A percentile compares a stretch with the other conserved stretches of the same genome.
Conservation (phyloP, 2,888 invertebrate genomes). For the Tryphoninae sp. region DNA sequence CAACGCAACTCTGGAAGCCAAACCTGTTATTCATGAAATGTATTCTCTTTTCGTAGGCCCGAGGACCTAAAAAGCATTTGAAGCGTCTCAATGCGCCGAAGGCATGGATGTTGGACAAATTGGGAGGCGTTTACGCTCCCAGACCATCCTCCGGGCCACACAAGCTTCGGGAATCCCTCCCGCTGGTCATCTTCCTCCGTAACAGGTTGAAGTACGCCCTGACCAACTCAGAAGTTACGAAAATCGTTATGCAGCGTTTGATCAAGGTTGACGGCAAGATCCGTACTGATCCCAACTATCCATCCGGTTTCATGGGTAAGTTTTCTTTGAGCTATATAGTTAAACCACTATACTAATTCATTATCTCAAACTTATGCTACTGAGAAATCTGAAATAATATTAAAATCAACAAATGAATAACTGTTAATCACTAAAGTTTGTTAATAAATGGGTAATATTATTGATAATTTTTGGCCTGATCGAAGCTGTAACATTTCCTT, state of each 20-base stretch:
- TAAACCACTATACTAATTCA: neutral
- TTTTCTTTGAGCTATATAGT: conserved; percentile 52
- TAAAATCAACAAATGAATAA: neutral
- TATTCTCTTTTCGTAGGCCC: conserved; percentile 86
- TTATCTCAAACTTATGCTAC: conserved; percentile 16
- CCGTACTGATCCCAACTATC: conserved; percentile 98
- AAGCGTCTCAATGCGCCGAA: conserved; percentile 99
- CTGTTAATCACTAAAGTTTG: neutral
- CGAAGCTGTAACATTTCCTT: conserved; percentile 72
- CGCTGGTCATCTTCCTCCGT: conserved; percentile 97
- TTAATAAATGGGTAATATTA: neutral
- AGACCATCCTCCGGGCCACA: conserved; percentile 99
- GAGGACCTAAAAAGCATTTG: conserved; percentile 99
- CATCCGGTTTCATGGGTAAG: conserved; percentile 99
- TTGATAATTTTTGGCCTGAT: conserved; percentile 68
- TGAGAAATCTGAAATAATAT: neutral
- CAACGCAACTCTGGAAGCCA: neutral
- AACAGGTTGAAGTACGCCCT: conserved; percentile 99
- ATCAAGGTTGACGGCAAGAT: conserved; percentile 99
- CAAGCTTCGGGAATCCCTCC: conserved; percentile 97
- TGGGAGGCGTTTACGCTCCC: conserved; percentile 98
- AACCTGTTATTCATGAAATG: neutral
- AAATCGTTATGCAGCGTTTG: conserved; percentile 98
- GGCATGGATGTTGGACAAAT: conserved; percentile 99
- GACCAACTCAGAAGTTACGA: conserved; percentile 97